A percentile compares a stretch with the other conserved stretches of the same genome.
phyloP scores from a whole-genome alignment of 1,140 invertebrate species.

The Habropoda laboriosa region DNA sequence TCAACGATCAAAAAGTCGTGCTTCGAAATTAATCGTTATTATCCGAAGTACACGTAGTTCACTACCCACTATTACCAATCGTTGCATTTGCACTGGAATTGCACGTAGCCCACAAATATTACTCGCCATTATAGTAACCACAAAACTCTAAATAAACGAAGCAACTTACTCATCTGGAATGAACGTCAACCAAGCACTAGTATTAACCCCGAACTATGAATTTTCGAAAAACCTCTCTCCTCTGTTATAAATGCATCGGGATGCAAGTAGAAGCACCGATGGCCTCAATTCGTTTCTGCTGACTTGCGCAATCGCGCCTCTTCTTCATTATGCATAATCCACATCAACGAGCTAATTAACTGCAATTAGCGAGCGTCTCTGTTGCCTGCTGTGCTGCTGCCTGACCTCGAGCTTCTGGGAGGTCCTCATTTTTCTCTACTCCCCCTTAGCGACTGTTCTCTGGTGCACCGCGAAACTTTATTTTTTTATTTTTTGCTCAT shows the following conservation, averaged over 20 bases:
- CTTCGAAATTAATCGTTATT: background rate
- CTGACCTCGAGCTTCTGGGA: conserved; percentile 17
- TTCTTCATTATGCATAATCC: conserved; percentile 57
- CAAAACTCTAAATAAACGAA: background rate
- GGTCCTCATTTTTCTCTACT: background rate
- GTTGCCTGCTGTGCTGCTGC: background rate
- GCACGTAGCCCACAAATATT: background rate
- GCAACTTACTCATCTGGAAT: background rate
- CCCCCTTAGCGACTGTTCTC: background rate
- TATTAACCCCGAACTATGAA: background rate
- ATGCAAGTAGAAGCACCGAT: background rate
- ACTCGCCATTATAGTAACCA: no score
- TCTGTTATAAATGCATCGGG: background rate
- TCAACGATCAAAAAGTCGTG: background rate
- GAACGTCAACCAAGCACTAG: no score
- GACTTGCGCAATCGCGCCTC: conserved; percentile 39
- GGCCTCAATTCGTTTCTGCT: conserved; percentile 7
- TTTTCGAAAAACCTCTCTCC: no score
- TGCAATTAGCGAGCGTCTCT: conserved; percentile 58
- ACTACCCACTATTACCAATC: background rate
- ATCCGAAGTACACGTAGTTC: background rate
- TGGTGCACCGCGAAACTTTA: background rate
- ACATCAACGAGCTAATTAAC: conserved; percentile 67
- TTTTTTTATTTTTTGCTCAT: no score
- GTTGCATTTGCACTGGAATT: background rate